phyloP scores from a whole-genome alignment of 2,888 invertebrate species.

The Aromia moschata region DNA sequence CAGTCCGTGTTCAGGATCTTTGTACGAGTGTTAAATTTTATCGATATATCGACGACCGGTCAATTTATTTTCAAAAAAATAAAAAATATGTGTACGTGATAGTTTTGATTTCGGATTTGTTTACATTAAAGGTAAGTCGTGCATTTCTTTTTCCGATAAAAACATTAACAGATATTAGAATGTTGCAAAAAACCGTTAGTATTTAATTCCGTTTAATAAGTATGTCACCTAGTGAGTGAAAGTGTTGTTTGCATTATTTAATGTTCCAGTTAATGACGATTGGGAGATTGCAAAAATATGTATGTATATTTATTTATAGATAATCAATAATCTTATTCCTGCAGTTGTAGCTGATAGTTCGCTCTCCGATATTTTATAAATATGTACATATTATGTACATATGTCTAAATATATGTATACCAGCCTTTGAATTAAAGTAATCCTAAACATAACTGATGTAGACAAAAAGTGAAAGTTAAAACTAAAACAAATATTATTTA shows the following conservation, averaged over 20 bases:
- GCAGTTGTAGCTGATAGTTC: too few relatives aligned
- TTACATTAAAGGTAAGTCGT: background rate
- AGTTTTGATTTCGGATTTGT: conserved; percentile 9
- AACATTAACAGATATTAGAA: background rate
- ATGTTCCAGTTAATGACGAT: too few relatives aligned
- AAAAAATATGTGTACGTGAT: conserved; percentile 1
- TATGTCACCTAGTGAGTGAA: background rate
- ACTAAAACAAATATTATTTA: too few relatives aligned
- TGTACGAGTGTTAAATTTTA: conserved; percentile 10
- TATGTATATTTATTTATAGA: background rate
- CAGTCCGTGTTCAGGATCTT: conserved; percentile 2
- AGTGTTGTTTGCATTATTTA: background rate
- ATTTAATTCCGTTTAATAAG: background rate
- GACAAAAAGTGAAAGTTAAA: too few relatives aligned
- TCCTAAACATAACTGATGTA: too few relatives aligned
- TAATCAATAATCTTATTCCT: background rate
- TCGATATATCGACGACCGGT: background rate
- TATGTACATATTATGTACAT: too few relatives aligned
- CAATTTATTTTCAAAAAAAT: background rate
- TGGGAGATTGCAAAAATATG: background rate
- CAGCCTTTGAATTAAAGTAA: too few relatives aligned
- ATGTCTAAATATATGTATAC: too few relatives aligned
- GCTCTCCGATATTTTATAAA: too few relatives aligned
- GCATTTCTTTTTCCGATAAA: background rate
- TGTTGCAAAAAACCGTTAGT: background rate